These are phyloP conservation scores for Pteropus rufus DNA, from an alignment of 2,797 vertebrate species.

Conservation along the genomic window DNA sequence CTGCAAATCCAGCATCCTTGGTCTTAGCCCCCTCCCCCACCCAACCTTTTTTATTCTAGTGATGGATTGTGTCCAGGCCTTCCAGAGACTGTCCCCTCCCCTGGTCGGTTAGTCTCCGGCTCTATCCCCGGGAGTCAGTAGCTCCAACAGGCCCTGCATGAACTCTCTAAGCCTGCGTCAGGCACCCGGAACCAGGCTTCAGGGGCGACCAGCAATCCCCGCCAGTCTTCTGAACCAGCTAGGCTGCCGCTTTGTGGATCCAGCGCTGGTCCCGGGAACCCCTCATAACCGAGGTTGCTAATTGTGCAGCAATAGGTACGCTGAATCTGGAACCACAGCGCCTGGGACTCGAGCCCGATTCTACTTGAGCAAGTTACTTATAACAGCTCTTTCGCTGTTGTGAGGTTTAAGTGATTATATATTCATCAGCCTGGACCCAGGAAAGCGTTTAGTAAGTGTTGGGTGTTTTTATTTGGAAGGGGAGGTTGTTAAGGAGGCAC, in stretches of 20 bases:
- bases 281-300: background rate
- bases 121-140: background rate
- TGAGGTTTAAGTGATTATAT: background rate
- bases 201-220: fast-evolving
- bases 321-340: background rate
- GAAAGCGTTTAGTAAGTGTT: background rate
- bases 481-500: background rate
- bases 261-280: fast-evolving
- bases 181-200: fast-evolving
- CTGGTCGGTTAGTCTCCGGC: fast-evolving
- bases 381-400: background rate
- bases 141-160: fast-evolving
- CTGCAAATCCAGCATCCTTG: background rate
- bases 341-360: background rate
- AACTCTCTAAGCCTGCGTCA: background rate
- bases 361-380: background rate
- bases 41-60: background rate
- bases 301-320: background rate
- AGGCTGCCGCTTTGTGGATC: background rate
- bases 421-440: fast-evolving
- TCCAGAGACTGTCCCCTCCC: background rate
- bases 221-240: fast-evolving
- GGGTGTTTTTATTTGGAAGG: background rate
- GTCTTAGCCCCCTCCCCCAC: background rate
- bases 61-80: fast-evolving